Base-by-base conservation (phyloP, 1,140 invertebrate genomes). In the Ceratina calcarata region DNA sequence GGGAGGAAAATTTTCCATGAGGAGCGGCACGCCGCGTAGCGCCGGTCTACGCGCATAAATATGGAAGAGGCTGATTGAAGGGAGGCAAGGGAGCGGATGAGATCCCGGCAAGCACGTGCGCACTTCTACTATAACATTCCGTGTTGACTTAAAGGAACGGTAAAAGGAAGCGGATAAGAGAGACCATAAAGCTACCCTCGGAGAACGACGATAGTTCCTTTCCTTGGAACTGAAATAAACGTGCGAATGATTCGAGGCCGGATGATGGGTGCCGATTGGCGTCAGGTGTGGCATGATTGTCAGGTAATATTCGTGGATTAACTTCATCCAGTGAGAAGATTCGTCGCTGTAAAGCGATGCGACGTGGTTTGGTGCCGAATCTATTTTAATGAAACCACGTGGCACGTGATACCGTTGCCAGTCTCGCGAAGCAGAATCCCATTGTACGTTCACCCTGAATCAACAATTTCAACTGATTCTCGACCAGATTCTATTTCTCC, bases 11-110 rank as follows among this genome's bases (percentile, higher is more conserved):
- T 86, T 87, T 81, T 84, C 70, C 75, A 60, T 76, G 82, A 80
- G 58, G 61, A 32, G 27, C 27, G 27, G 27, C 27, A 32, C 27
- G 27, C 27, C 27, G 27, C 27, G 27, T 32, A 65, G 84, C 78
- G 62, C 74, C 76, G 55, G 58, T 24, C 81, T 32, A 32, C 55
- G 75, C 75, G 80, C 84, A 89, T 89, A 89, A 89, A 89, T 88
- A 89, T 89, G 87, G 87, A 89, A 80, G 76, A 88, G 87, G 62
- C 78, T 87, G 88, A 89, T 89, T 89, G 87, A 88, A 88, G 87
- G 82, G 71, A 73, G 74, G 82, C 69, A 61, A 83, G 78, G 69
- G 58, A 83, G 57, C 58, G n/a, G 22, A 2, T 15, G 20, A 73
- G 68, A 86, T 85, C 69, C 61, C 58, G 27, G 27, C 4, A 4